These are phyloP conservation scores for Ameiurus melas DNA, from an alignment of 2,113 vertebrate genomes.

Conservation along the genomic window DNA sequence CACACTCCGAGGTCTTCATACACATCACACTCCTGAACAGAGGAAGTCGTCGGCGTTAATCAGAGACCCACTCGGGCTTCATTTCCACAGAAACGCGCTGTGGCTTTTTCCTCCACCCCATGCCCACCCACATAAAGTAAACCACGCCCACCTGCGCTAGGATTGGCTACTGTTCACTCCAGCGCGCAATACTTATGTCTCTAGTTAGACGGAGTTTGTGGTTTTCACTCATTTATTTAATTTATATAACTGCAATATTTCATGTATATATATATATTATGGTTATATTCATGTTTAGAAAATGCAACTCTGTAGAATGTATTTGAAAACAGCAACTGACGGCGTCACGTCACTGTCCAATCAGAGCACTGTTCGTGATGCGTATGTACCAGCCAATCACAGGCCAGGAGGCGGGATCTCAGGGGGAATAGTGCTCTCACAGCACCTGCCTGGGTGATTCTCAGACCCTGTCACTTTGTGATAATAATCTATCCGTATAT, in stretches of 20 bases:
- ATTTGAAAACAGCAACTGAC: not conserved
- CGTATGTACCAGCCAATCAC: not conserved
- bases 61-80: not conserved
- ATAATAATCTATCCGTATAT: too few species aligned
- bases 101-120: not conserved
- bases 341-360: not conserved
- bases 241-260: not conserved
- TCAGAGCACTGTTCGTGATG: not conserved
- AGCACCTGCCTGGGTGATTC: too few species aligned
- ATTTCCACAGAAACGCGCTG: not conserved
- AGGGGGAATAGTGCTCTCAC: too few species aligned
- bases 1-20: slow-evolving; percentile 30
- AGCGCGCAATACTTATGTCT: not conserved
- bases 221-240: not conserved
- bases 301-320: not conserved
- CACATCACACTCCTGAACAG: not conserved
- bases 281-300: not conserved
- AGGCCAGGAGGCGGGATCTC: not conserved
- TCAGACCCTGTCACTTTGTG: too few species aligned
- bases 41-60: not conserved
- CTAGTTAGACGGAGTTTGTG: too few species aligned
- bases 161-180: slow-evolving; percentile 3
- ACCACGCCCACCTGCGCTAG: not conserved
- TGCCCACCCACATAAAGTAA: not conserved
- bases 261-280: too few species aligned